Evolutionary conservation across 2,113 vertebrate genomes (phyloP), one percentile per base, ranked within the genome.

Genomic region (Salvelinus sp.): DNA sequence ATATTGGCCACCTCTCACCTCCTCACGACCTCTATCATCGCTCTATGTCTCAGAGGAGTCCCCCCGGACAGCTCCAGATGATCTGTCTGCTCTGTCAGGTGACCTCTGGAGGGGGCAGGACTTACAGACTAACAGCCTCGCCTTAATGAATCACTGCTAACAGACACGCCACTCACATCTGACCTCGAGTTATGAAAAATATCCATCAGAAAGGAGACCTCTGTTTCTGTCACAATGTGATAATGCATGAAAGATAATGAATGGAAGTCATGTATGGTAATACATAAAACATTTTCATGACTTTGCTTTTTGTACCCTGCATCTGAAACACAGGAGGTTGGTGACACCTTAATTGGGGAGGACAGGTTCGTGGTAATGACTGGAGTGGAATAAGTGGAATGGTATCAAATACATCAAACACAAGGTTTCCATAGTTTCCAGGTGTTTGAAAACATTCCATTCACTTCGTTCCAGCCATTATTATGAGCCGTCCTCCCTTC

Each of bases 71-170:
- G 23, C 69, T 44, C 57, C 73, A 65, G 74, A 58, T 73, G 70
- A 82, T 18, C 62, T 63, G 76, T 30, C 10, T 22, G 67, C 67
- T 65, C 33, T 74, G 76, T 70, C 79, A 85, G 30, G 44, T 54
- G 73, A 75, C 67, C 66, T 75, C 74, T 57, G 44, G 48, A 75
- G 30, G 66, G 66, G 16, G 66, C 48, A 14, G 27, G 57, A 57
- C 38, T 38, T 25, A 23, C 16, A 30, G 23, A 68, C 66, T n/a
- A 18, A 22, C 18, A 44, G 38, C 38, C 9, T 44, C 38, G 38
- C 38, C 38, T 44, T 44, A 44, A 76, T 69, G 69, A 70, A n/a
- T 16, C 28, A 23, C 9, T 6, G 48, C 48, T 69, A 50, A 60
- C 47, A 67, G 75, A 78, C 67, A 25, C 6, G 2, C 9, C 38